Base-by-base conservation (phyloP, 2,888 invertebrate genomes). In the Eurytoma californica region DNA sequence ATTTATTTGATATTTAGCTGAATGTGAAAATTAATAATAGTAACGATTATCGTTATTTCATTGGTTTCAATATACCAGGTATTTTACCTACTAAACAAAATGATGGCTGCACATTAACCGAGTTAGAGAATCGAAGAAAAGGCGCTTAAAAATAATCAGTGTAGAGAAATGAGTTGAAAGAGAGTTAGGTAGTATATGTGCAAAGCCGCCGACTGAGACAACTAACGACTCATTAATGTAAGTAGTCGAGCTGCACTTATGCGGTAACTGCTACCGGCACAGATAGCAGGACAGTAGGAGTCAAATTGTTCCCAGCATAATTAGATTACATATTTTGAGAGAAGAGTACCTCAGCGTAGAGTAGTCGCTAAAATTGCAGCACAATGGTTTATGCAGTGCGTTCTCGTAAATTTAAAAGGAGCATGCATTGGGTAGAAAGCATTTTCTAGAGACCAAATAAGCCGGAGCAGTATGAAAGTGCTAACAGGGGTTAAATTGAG, bases 191-290 rank as follows among this genome's bases (percentile, higher is more conserved):
- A 60, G 18, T 55, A 51, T 18, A 39, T n/a, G 14, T 65, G 47
- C 30, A 47, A 5, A 5, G 13, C 0, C n/a, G 53, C 20, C 70
- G 78, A 79, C 84, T 81, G 80, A 84, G 72, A 83, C 84, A 83
- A 84, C 83, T 84, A 83, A 83, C 84, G 83, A 87, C 84, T 87
- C 87, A 85, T 88, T 87, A 88, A 85, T 79, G 84, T 87, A 86
- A 87, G 87, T 87, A 87, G 84, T 83, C 80, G 80, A 83, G 84
- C 61, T 63, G 74, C 82, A 82, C 82, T 80, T 82, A 77, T 69
- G 74, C 79, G 68, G 72, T 30, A n/a, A 61, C 14, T 61, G 30
- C 30, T 28, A 30, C 5, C 39, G 39, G 30, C 61, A 30, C 39
- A 30, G 4, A 61, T 30, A 28, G 28, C 16, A 9, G 28, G 30